Evolutionary conservation across 2,888 invertebrate species (phyloP), one percentile per base, ranked within the genome.

Genomic region (Pterostichus niger): DNA sequence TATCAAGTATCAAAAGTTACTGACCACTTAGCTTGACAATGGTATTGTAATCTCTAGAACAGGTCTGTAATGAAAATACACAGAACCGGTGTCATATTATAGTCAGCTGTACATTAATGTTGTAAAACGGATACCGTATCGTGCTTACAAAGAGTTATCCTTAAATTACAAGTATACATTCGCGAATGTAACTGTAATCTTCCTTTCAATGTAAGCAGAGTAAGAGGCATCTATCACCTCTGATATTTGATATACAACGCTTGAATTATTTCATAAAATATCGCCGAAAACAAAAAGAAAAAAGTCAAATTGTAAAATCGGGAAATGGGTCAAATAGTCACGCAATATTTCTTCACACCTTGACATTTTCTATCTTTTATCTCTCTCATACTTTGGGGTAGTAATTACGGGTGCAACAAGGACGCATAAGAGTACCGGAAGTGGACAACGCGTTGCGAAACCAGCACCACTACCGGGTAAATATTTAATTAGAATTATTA

Each of bases 401-500:
- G 11, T 31, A 59, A 59, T 59, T 31, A 54, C 17, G 4, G 64
- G 35, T n/a, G 33, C 13, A 35, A 49, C 49, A 49, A 35, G 64
- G 64, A 35, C 33, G 64, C 35, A 64, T 31, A 64, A 64, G 40
- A 40, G 40, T 7, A 9, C 40, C 64, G 64, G 64, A 64, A 64
- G 40, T 64, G 64, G 64, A 64, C 64, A 64, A 1, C 49, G 35
- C 35, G 33, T 64, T 35, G 64, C 64, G 33, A 11, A 64, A 64
- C 64, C 64, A 35, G 31, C 59, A 31, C 59, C 59, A 59, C 59
- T 59, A 59, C 59, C 59, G 59, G 59, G 59, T 68, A 68, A 68
- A 68, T 46, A 73, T 46, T 46, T 73, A 73, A 73, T 73, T 44
- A 73, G 73, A 73, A 73, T 68, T 68, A 68, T 68, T 40, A 68